Evolutionary conservation across 2,797 vertebrate species (phyloP).

Genomic region (Pampus argenteus): DNA sequence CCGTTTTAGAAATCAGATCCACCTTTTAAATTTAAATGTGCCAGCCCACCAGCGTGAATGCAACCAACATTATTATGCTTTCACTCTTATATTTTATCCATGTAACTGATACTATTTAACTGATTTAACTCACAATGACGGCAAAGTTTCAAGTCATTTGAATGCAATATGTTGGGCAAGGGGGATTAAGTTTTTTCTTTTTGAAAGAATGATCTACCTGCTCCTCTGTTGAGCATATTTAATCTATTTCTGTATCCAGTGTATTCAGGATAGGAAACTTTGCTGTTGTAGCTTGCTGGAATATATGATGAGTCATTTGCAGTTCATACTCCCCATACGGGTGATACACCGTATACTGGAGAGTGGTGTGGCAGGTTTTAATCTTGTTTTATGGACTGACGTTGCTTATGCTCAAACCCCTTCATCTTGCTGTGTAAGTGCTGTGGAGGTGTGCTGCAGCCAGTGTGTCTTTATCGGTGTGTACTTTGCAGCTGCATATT

Average conservation of each 20-base stretch:
- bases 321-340: neutral
- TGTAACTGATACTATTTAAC: neutral
- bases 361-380: neutral
- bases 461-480: neutral
- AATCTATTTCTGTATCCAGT: neutral
- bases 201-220: neutral
- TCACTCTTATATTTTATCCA: constrained; percentile 4
- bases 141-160: neutral
- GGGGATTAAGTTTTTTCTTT: neutral
- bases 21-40: constrained; percentile 7
- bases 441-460: neutral
- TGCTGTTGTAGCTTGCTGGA: neutral
- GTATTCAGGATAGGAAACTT: neutral
- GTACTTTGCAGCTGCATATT: neutral
- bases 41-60: neutral
- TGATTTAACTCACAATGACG: too few species aligned
- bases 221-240: neutral
- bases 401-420: neutral
- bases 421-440: too few species aligned
- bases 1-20: constrained; percentile 32
- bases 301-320: constrained; percentile 4
- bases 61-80: neutral
- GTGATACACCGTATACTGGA: neutral
- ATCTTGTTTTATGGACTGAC: neutral
- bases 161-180: neutral